phyloP scores from a whole-genome alignment of 2,888 invertebrate species.

The Itoplectis maculator region DNA sequence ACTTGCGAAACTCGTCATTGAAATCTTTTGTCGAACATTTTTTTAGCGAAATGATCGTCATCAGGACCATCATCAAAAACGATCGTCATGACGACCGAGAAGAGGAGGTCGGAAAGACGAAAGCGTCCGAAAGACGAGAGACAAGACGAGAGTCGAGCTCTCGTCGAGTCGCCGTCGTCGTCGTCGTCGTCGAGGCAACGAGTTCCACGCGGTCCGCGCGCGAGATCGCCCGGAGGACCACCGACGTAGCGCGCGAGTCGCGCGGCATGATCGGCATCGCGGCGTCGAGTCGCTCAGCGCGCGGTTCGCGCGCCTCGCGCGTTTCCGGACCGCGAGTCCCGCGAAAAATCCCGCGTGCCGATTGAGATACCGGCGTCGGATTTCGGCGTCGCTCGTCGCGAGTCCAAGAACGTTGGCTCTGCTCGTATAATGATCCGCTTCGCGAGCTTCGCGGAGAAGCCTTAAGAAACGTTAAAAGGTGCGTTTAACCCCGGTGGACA shows the following conservation, averaged over 20 bases:
- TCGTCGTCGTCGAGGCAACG: slow-evolving; percentile 63
- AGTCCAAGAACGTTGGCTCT: slow-evolving; percentile 32
- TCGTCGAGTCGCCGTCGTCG: slow-evolving; percentile 54
- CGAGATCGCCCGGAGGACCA: slow-evolving; percentile 67
- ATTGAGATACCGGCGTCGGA: slow-evolving; percentile 59
- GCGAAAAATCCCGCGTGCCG: no score
- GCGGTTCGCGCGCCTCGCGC: no score
- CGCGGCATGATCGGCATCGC: slow-evolving; percentile 33
- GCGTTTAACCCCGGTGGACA: slow-evolving; percentile 35
- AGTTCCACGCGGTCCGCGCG: slow-evolving; percentile 66
- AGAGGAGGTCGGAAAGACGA: no score
- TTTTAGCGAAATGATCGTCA: no score
- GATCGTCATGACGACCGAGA: no score
- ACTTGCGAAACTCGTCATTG: no score
- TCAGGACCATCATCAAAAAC: no score
- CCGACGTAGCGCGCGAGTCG: slow-evolving; percentile 65
- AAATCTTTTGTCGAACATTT: no score
- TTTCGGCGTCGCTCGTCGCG: no score
- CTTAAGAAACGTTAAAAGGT: slow-evolving; percentile 57
- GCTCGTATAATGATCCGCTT: slow-evolving; percentile 15
- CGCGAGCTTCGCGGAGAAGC: slow-evolving; percentile 41
- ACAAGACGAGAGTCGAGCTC: slow-evolving; percentile 64
- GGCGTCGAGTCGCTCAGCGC: background rate
- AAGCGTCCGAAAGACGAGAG: slow-evolving; percentile 32
- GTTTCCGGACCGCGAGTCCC: no score